phyloP scores from a whole-genome alignment of 2,797 vertebrate genomes.

The Anniella stebbinsi region DNA sequence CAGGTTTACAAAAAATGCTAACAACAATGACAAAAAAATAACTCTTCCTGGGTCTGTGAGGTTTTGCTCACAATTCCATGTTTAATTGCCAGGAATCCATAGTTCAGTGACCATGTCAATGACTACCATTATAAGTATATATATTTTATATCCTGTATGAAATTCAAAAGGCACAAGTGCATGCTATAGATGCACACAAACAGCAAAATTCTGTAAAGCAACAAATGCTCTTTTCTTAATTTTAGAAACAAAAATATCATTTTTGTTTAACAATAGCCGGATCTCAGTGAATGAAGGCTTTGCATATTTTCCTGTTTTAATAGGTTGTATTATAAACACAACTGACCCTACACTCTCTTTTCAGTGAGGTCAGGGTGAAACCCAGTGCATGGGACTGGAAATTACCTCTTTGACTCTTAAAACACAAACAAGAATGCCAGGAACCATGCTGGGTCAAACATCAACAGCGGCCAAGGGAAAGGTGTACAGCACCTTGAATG shows the following conservation, averaged over 20 bases:
- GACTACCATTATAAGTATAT: not conserved
- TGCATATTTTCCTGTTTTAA: slow-evolving; percentile 93
- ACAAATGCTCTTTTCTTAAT: slow-evolving; percentile 75
- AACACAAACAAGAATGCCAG: slow-evolving; percentile 84
- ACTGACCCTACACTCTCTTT: slow-evolving; percentile 87
- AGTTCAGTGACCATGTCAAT: not conserved
- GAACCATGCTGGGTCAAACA: slow-evolving; percentile 78
- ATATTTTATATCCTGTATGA: not conserved
- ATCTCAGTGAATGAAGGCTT: slow-evolving; percentile 90
- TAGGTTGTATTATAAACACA: slow-evolving; percentile 90
- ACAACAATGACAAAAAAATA: not conserved
- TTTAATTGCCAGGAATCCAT: not conserved
- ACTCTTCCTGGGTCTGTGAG: not conserved
- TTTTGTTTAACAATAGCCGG: slow-evolving; percentile 91
- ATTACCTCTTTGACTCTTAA: slow-evolving; percentile 82
- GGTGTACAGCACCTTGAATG: slow-evolving; percentile 36
- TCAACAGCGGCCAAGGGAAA: slow-evolving; percentile 72
- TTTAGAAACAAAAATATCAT: slow-evolving; percentile 82
- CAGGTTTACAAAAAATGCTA: not conserved
- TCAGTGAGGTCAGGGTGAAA: slow-evolving; percentile 84
- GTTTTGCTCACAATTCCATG: not conserved
- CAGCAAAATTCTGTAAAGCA: slow-evolving; percentile 60
- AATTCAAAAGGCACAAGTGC: not conserved
- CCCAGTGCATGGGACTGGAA: slow-evolving; percentile 83
- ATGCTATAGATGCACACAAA: slow-evolving; percentile 20